These are phyloP conservation scores for Gasteruption jaculator DNA, from an alignment of 2,888 invertebrate species.

Conservation along the genomic window DNA sequence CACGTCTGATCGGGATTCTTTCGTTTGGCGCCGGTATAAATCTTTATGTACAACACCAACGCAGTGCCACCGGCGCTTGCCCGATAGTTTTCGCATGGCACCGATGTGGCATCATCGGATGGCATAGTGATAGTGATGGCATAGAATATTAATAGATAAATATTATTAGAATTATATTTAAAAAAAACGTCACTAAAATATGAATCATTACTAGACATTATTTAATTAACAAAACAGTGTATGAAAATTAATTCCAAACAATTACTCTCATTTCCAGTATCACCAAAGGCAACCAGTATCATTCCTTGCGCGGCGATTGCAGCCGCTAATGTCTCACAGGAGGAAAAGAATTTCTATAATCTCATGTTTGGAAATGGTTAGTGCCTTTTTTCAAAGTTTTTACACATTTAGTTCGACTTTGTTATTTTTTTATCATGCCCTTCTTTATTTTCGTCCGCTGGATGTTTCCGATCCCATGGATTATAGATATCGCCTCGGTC, in stretches of 20 bases:
- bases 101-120: too few relatives aligned
- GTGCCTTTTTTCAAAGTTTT: slow-evolving; percentile 18
- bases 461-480: background rate
- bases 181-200: background rate
- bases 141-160: too few relatives aligned
- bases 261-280: slow-evolving; percentile 28
- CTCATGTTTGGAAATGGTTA: slow-evolving; percentile 41
- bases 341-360: slow-evolving; percentile 40
- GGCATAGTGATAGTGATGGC: too few relatives aligned
- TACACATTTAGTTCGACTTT: slow-evolving; percentile 2
- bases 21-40: too few relatives aligned
- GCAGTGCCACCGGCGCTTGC: too few relatives aligned
- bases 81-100: too few relatives aligned
- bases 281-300: slow-evolving; percentile 23
- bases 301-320: slow-evolving; percentile 11
- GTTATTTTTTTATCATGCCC: slow-evolving; percentile 1
- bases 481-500: slow-evolving; percentile 60
- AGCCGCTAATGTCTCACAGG: slow-evolving; percentile 25
- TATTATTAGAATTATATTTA: too few relatives aligned
- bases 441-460: background rate
- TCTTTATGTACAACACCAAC: too few relatives aligned
- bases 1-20: too few relatives aligned
- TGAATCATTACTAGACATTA: too few relatives aligned
- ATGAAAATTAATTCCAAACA: slow-evolving; percentile 23
- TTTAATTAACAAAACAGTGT: background rate